Percentiles rank a stretch among this genome's conserved stretches.
Conservation (phyloP, 2,888 invertebrate species). For the Nemapogon koenigi region DNA sequence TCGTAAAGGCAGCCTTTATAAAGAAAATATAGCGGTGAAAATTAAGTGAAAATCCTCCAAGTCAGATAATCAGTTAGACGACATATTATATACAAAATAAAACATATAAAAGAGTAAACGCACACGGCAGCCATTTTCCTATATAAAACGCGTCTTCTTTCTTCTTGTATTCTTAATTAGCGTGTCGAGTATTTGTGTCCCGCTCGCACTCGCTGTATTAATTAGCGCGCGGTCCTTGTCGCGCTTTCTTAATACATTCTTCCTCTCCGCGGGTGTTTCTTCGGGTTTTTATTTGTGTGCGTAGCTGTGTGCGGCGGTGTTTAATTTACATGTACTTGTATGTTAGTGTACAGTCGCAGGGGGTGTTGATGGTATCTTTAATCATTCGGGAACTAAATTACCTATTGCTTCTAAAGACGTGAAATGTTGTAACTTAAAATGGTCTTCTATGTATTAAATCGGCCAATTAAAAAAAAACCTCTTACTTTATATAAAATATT, state of each 20-base stretch:
- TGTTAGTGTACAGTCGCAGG: constrained; percentile 46
- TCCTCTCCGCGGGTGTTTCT: constrained; percentile 63
- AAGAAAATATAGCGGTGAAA: no score
- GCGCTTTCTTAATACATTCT: constrained; percentile 66
- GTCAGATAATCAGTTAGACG: no score
- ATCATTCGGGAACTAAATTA: no score
- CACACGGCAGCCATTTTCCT: constrained; percentile 48
- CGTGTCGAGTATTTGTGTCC: constrained; percentile 52
- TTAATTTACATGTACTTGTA: constrained; percentile 66
- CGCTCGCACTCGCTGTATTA: constrained; percentile 48
- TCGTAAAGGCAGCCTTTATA: no score
- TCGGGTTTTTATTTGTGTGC: constrained; percentile 65
- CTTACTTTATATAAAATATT: no score
- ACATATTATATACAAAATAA: background rate
- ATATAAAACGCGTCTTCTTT: constrained; percentile 63
- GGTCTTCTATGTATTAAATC: no score
- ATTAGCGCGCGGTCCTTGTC: constrained; percentile 58
- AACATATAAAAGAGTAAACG: constrained; percentile 22
- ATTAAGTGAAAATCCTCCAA: no score
- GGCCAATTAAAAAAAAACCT: no score
- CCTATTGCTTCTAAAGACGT: no score
- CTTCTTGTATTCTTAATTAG: constrained; percentile 77
- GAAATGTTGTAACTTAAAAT: no score
- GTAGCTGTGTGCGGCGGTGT: constrained; percentile 63
- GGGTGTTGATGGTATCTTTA: no score